Conservation (phyloP, 2,113 vertebrate species). For the Gymnorhina tibicen region DNA sequence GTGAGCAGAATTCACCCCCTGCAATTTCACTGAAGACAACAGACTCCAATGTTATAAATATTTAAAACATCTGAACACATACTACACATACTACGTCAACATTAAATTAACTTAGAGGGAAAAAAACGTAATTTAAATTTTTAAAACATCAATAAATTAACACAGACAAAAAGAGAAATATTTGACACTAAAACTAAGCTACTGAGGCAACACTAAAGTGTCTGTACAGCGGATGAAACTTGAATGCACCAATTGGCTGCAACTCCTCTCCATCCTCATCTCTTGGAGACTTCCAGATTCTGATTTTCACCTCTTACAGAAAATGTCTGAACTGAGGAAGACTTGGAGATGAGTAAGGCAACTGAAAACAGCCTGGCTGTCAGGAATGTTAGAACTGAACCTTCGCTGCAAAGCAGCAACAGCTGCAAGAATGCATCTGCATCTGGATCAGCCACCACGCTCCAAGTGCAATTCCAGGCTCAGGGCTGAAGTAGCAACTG, state of each 20-base stretch:
- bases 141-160: slow-evolving; percentile 27
- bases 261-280: neutral
- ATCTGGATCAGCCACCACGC: neutral
- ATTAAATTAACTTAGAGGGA: neutral
- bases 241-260: neutral
- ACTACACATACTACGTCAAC: neutral
- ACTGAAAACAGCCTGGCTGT: neutral
- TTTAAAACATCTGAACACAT: neutral
- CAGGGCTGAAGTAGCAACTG: neutral
- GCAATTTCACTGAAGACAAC: neutral
- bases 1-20: neutral
- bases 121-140: neutral
- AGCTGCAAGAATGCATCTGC: slow-evolving; percentile 1
- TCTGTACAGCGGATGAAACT: neutral
- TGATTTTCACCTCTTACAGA: neutral
- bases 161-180: neutral
- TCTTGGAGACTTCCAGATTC: neutral
- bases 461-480: neutral
- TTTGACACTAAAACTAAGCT: neutral
- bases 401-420: neutral
- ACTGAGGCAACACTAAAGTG: neutral
- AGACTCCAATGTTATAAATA: neutral
- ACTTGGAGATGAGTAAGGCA: slow-evolving; percentile 30
- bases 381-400: neutral
- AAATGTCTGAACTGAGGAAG: neutral